phyloP scores from a whole-genome alignment of 2,888 invertebrate genomes.

The Drosophila kambysellisi region DNA sequence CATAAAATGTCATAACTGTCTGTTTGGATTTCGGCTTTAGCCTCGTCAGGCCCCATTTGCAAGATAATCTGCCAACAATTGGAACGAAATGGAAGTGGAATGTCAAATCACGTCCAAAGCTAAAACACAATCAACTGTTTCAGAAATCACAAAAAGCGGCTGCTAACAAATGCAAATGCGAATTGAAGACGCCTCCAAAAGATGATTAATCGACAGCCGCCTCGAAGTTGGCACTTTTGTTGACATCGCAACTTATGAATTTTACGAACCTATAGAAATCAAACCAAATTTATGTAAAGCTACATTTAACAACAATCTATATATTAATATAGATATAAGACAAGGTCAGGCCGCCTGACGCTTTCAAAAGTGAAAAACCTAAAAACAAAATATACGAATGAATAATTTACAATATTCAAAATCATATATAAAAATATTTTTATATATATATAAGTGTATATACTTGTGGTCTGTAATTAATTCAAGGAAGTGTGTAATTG shows the following conservation, averaged over 20 bases:
- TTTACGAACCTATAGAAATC: slow-evolving; percentile 14
- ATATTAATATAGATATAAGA: slow-evolving; percentile 43
- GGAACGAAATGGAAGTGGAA: slow-evolving; percentile 60
- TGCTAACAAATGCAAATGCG: slow-evolving; percentile 43
- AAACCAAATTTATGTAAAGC: slow-evolving; percentile 60
- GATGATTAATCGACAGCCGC: slow-evolving; percentile 69
- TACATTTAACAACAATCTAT: slow-evolving; percentile 2
- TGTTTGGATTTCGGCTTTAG: slow-evolving; percentile 25
- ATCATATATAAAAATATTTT: background rate
- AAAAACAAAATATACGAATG: slow-evolving; percentile 20
- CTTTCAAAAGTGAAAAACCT: slow-evolving; percentile 49
- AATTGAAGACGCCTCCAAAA: slow-evolving; percentile 43
- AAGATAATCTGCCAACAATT: slow-evolving; percentile 52
- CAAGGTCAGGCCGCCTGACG: slow-evolving; percentile 66
- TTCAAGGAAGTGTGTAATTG: slow-evolving; percentile 77
- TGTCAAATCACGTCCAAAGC: slow-evolving; percentile 31
- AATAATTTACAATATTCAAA: background rate
- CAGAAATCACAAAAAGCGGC: slow-evolving; percentile 56
- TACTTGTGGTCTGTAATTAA: slow-evolving; percentile 54
- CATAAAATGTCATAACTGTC: slow-evolving; percentile 78
- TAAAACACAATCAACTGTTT: slow-evolving; percentile 62
- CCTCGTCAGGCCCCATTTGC: slow-evolving; percentile 41
- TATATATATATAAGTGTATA: background rate
- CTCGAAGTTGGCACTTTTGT: slow-evolving; percentile 65
- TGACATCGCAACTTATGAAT: slow-evolving; percentile 44